Evolutionary conservation across 1,140 invertebrate species (phyloP).

Genomic region (Holotrichia oblita): DNA sequence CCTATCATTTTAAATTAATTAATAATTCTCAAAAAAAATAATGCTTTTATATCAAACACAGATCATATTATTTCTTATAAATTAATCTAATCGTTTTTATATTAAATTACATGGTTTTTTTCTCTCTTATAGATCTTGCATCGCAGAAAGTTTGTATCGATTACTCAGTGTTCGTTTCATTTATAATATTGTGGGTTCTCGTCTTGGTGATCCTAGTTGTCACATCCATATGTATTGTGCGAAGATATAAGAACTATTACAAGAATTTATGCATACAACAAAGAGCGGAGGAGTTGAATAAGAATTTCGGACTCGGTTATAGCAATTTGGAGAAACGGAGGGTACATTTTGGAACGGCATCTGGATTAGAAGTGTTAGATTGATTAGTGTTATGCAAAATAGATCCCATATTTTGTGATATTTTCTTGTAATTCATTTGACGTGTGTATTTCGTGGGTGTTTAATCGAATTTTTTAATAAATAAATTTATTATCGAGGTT

Average conservation of each 20-base stretch:
- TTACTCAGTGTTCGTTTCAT: constrained; percentile 56
- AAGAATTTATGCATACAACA: constrained; percentile 54
- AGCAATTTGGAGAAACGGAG: constrained; percentile 57
- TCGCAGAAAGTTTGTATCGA: constrained; percentile 60
- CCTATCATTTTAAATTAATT: too few relatives aligned
- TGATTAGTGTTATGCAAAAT: neutral
- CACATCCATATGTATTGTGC: constrained; percentile 52
- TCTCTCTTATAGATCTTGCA: too few relatives aligned
- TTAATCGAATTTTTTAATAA: neutral
- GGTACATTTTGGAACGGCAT: constrained; percentile 52
- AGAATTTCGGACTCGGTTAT: constrained; percentile 59
- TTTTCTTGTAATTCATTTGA: neutral
- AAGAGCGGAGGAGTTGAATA: constrained; percentile 57
- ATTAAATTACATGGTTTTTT: too few relatives aligned
- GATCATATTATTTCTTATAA: too few relatives aligned
- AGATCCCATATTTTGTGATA: neutral
- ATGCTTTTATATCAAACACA: too few relatives aligned
- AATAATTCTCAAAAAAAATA: too few relatives aligned
- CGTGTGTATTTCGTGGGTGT: neutral
- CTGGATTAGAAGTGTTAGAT: too few relatives aligned
- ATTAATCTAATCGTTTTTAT: too few relatives aligned
- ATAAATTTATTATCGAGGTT: neutral
- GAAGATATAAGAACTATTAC: constrained; percentile 58
- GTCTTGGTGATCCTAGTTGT: constrained; percentile 57
- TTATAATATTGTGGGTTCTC: constrained; percentile 57